Conservation (phyloP, 35 echinoderm and acorn worm species). For the Apostichopus japonicus region DNA sequence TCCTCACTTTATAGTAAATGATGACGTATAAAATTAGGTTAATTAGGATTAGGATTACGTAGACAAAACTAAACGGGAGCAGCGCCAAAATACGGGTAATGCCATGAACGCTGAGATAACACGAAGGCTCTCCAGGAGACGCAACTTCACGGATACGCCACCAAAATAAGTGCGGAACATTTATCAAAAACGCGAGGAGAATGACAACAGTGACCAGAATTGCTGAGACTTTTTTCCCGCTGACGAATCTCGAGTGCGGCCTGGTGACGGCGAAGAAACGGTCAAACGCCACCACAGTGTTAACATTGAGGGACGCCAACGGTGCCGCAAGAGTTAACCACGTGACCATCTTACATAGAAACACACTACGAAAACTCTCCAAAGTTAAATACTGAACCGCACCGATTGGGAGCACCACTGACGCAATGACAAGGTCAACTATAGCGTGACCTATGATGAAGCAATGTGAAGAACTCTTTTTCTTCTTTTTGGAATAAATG, state of each 20-base stretch:
- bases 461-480: background rate
- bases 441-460: conserved; percentile 45
- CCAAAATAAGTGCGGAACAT: conserved; percentile 34
- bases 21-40: background rate
- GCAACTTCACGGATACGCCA: background rate
- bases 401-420: conserved; percentile 7
- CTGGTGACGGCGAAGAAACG: conserved; percentile 25
- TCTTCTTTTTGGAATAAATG: conserved; percentile 20
- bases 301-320: conserved; percentile 23
- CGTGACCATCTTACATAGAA: conserved; percentile 11
- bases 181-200: background rate
- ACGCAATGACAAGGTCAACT: conserved; percentile 6
- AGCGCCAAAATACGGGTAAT: background rate
- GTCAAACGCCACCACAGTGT: conserved; percentile 30
- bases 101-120: background rate
- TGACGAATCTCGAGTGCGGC: conserved; percentile 9
- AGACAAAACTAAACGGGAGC: background rate
- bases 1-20: conserved; percentile 4
- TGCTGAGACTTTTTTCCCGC: background rate
- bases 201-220: background rate
- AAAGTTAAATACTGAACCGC: background rate
- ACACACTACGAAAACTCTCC: background rate
- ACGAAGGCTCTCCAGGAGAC: background rate
- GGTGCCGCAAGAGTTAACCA: conserved; percentile 10
- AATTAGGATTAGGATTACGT: background rate